Conservation (phyloP, 2,888 invertebrate genomes). For the Amphimallon solstitiale region DNA sequence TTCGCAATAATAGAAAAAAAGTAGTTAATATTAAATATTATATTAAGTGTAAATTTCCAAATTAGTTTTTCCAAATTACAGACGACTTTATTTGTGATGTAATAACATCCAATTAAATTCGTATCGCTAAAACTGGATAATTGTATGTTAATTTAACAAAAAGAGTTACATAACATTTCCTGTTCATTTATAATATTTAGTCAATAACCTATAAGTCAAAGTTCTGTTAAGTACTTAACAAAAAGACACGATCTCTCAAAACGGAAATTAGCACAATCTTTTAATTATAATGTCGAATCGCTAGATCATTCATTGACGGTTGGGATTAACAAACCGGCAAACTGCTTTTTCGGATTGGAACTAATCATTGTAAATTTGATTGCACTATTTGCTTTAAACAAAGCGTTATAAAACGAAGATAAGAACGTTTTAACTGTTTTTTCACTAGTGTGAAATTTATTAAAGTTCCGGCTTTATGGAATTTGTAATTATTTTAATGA, state of each 20-base stretch:
- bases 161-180: conserved; percentile 8
- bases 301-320: conserved; percentile 14
- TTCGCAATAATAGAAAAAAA: too few relatives aligned
- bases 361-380: conserved; percentile 2
- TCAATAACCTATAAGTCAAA: conserved; percentile 20
- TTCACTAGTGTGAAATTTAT: not conserved
- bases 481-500: too few relatives aligned
- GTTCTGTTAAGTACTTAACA: conserved; percentile 3
- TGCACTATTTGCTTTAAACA: conserved; percentile 8
- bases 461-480: too few relatives aligned
- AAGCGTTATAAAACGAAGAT: not conserved
- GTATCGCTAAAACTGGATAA: not conserved
- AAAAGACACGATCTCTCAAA: conserved; percentile 1
- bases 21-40: too few relatives aligned
- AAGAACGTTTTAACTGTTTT: too few relatives aligned
- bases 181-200: not conserved
- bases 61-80: too few relatives aligned
- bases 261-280: conserved; percentile 23
- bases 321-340: conserved; percentile 20
- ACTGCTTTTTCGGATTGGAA: conserved; percentile 1
- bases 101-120: too few relatives aligned
- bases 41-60: too few relatives aligned
- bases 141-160: not conserved
- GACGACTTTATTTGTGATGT: too few relatives aligned
- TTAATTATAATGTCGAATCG: conserved; percentile 14